Base-by-base conservation (phyloP, 2,888 invertebrate genomes). In the Hanleya hanleyi region DNA sequence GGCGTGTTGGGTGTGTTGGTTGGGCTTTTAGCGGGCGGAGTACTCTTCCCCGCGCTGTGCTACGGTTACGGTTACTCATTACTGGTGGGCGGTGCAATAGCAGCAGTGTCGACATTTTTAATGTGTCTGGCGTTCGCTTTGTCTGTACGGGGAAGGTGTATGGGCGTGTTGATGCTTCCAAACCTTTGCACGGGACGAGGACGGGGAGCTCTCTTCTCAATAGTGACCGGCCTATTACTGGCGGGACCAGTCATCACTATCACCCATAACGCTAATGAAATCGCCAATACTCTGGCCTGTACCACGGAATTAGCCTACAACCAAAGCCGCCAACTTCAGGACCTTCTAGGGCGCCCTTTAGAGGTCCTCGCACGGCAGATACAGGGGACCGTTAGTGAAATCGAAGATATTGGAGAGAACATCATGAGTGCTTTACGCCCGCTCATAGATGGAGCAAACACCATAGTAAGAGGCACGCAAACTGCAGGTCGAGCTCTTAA, bases 131-230 rank as follows among this genome's bases (percentile, higher is more conserved):
- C 75, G 26, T 49, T 81, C 38, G 79, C 75, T 0, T 38, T 80
- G 15, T 80, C 78, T n/a, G 68, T 70, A 2, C 72, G 75, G 26
- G 65, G 75, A 36, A 66, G 83, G 32, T 81, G 81, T 37, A 75
- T 79, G 12, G 68, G 77, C 35, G 69, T 77, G 3, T 68, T 83
- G 12, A 74, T 80, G 33, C 49, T 83, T 65, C 80, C 81, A 1
- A 77, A 70, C 47, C 72, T 83, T 41, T 78, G 74, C 71, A 79
- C 81, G 0, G 75, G 78, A n/a, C 77, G 77, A 47, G 83, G 83
- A 0, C 57, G 81, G 35, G 70, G 75, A 0, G 72, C 78, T 9
- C 35, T 79, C 22, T 47, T 83, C 57, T 77, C 83, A 1, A 73
- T 79, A 15, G 80, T 83, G n/a, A 80, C 78, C 57, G 79, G 75